Conservation (phyloP, 2,888 invertebrate species). For the Hermodice carunculata region DNA sequence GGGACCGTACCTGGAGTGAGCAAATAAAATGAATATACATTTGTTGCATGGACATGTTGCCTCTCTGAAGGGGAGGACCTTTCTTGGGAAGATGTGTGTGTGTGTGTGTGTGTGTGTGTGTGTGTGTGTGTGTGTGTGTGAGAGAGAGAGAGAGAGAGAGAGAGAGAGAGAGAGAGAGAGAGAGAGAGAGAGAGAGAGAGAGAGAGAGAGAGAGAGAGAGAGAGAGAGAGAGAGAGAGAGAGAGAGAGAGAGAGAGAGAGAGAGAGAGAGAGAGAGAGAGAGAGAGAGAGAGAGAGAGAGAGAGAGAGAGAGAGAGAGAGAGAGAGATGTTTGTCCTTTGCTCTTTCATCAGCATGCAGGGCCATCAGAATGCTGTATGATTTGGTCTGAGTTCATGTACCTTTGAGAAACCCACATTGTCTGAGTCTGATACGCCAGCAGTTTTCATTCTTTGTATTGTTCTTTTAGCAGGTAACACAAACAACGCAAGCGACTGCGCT, state of each 20-base stretch:
- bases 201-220: background rate
- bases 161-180: background rate
- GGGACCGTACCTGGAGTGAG: too few species aligned
- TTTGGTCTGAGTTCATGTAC: too few species aligned
- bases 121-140: too few species aligned
- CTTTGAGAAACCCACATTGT: too few species aligned
- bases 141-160: background rate
- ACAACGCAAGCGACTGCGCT: background rate
- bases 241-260: background rate
- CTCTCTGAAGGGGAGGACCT: too few species aligned
- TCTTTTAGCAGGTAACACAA: too few species aligned
- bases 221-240: background rate
- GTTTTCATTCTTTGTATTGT: too few species aligned
- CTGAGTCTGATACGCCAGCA: too few species aligned
- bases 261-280: background rate
- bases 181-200: background rate
- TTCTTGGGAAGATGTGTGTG: background rate
- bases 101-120: background rate
- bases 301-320: background rate
- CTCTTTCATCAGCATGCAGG: too few species aligned
- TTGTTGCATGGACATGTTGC: too few species aligned
- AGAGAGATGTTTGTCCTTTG: background rate
- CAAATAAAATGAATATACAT: too few species aligned
- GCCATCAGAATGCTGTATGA: too few species aligned
- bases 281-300: background rate